Evolutionary conservation across 2,888 invertebrate species (phyloP), one percentile per base, ranked within the genome.

Genomic region (Xylocampa areola): DNA sequence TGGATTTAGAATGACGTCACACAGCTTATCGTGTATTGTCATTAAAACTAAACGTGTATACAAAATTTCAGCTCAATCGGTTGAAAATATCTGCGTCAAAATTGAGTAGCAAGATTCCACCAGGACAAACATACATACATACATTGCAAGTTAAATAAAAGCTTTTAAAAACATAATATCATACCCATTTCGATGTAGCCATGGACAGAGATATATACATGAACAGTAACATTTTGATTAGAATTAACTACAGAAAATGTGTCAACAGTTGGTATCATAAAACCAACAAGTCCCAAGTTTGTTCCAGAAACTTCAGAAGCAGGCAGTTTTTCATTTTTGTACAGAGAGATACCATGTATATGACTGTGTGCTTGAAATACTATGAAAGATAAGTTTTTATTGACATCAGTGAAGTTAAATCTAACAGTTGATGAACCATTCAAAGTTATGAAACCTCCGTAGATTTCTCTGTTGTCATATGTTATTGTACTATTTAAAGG

Each of bases 291-390:
- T 6, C 96, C 97, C 33, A 96, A 68, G 84, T 96, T 96, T 1
- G 94, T 95, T 0, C 96, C 96, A 10, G 76, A 90, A 2, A 95
- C 85, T 54, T 78, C 82, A 10, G 84, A 86, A n/a, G 86, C 84
- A 0, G 67, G 65, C 10, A 60, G 70, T 19, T 81, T 67, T 0
- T 77, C 79, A 43, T 79, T 82, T 57, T 90, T 95, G 17, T 95
- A 95, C 29, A 96, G 74, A 0, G 94, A 94, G 0, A 96, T 80
- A 81, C 95, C 95, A 54, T 94, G 82, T 10, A 94, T 69, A 64
- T 95, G 95, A 40, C 94, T 94, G 79, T 97, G 97, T 3, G 94
- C 94, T 95, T 97, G 96, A 32, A 96, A 85, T 52, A 96, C 82
- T 13, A 96, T 86, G 77, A 95, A 96, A 1, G 91, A 87, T 25